phyloP scores from a whole-genome alignment of 2,888 invertebrate genomes.

The Lathronympha strigana region DNA sequence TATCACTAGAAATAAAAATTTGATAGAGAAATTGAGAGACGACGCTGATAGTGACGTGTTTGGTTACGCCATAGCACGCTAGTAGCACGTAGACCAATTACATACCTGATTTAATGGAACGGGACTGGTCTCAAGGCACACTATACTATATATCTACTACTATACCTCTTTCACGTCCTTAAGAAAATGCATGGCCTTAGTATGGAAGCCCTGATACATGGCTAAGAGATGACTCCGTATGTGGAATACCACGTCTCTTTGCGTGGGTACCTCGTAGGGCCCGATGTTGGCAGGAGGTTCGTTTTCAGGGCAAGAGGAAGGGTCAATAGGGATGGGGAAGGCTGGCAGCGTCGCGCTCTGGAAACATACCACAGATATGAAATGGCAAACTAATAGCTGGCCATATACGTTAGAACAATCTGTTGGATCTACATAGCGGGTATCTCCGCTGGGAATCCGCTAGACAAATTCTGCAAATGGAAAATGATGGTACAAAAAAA shows the following conservation, averaged over 20 bases:
- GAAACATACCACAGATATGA: neutral
- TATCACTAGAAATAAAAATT: no score
- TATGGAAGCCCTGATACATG: slow-evolving; percentile 59
- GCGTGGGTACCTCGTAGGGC: slow-evolving; percentile 66
- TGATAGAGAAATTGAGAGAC: no score
- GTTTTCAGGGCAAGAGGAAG: slow-evolving; percentile 54
- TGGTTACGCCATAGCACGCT: no score
- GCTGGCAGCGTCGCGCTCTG: slow-evolving; percentile 3
- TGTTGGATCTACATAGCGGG: no score
- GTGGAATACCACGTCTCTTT: slow-evolving; percentile 59
- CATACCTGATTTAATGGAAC: no score
- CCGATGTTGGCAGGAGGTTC: slow-evolving; percentile 62
- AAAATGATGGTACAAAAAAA: no score
- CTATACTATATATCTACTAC: slow-evolving; percentile 27
- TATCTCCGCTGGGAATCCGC: no score
- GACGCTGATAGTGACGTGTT: no score
- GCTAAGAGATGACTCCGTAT: slow-evolving; percentile 54
- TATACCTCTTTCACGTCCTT: slow-evolving; percentile 66
- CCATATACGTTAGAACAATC: neutral
- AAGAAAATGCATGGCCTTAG: slow-evolving; percentile 59
- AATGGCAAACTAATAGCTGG: no score
- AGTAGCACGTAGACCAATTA: no score
- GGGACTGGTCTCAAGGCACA: no score
- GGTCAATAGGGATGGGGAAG: neutral
- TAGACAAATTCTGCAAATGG: no score